Evolutionary conservation across 2,113 vertebrate genomes (phyloP).

Genomic region (Cebidichthys violaceus): DNA sequence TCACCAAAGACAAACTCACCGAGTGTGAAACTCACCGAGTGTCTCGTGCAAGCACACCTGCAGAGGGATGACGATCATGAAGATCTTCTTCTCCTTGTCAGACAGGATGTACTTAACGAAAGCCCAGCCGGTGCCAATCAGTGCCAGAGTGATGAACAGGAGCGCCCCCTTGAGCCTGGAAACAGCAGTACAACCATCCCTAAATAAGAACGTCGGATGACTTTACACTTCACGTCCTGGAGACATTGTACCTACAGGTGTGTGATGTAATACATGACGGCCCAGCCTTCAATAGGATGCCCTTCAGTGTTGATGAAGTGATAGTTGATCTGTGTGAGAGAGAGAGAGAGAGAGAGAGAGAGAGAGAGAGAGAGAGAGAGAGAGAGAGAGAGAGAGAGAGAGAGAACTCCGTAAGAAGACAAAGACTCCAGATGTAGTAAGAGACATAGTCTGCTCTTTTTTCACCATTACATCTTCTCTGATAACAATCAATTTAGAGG

Average conservation of each 20-base stretch:
- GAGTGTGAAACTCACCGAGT: too few relatives aligned
- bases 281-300: slow-evolving; percentile 87
- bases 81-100: slow-evolving; percentile 92
- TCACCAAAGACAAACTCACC: neutral
- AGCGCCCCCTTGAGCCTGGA: slow-evolving; percentile 89
- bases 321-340: slow-evolving; percentile 85
- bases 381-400: too few relatives aligned
- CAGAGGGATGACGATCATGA: slow-evolving; percentile 89
- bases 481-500: too few relatives aligned
- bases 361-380: neutral
- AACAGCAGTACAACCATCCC: neutral
- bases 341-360: neutral
- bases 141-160: slow-evolving; percentile 89
- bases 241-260: slow-evolving; percentile 83
- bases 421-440: too few relatives aligned
- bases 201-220: neutral
- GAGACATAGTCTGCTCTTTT: too few relatives aligned
- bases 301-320: slow-evolving; percentile 90
- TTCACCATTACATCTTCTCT: too few relatives aligned
- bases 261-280: slow-evolving; percentile 90
- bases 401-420: too few relatives aligned
- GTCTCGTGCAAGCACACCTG: too few relatives aligned
- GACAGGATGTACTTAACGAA: slow-evolving; percentile 90
- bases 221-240: too few relatives aligned
- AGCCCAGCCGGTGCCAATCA: slow-evolving; percentile 90